phyloP scores from a whole-genome alignment of 2,113 vertebrate genomes.

The Notechis scutatus region DNA sequence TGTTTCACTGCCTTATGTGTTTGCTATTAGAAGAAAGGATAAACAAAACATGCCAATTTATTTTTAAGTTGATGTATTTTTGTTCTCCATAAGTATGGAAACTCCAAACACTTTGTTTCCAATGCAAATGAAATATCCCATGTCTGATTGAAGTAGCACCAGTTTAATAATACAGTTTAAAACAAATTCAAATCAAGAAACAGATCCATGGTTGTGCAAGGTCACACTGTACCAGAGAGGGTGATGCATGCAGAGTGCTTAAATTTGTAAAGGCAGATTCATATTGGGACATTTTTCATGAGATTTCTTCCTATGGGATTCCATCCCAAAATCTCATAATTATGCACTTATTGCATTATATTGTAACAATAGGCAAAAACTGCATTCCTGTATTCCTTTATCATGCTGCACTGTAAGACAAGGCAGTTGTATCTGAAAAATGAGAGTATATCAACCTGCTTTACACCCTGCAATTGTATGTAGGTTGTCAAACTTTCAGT shows the following conservation, averaged over 20 bases:
- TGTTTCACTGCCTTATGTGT: not conserved
- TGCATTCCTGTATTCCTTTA: not conserved
- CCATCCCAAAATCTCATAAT: not conserved
- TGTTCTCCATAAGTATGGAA: not conserved
- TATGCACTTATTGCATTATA: not conserved
- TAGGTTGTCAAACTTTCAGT: constrained; percentile 3
- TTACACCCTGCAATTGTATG: not conserved
- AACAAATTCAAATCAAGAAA: not conserved
- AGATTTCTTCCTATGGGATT: not conserved
- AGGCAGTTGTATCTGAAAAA: not conserved
- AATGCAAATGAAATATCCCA: not conserved
- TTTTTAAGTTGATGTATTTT: not conserved
- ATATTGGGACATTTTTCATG: not conserved
- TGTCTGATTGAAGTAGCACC: not conserved
- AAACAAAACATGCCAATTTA: not conserved
- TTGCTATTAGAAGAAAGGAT: not conserved
- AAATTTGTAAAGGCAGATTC: not conserved
- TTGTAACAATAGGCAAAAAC: not conserved
- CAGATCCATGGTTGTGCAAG: not conserved
- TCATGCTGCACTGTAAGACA: not conserved
- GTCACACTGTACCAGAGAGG: not conserved
- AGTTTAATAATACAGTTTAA: not conserved
- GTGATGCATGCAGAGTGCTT: no score
- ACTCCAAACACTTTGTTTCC: not conserved
- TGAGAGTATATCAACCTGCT: not conserved